phyloP scores from a whole-genome alignment of 2,797 vertebrate genomes.

The Periophthalmus magnuspinnatus region DNA sequence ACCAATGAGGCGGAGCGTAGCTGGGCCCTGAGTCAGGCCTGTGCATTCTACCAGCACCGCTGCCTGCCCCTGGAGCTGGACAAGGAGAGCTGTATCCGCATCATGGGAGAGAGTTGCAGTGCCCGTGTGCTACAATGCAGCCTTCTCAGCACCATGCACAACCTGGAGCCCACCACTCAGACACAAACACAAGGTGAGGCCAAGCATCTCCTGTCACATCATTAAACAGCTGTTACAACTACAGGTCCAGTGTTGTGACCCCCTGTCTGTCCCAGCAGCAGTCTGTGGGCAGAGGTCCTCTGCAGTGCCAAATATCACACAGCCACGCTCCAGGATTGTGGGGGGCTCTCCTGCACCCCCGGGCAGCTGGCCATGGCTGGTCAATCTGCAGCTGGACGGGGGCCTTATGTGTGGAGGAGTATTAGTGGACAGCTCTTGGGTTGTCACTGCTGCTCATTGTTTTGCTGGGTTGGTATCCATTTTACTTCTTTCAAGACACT shows the following conservation, averaged over 20 bases:
- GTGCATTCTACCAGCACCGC: slow-evolving; percentile 81
- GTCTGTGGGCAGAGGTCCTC: slow-evolving; percentile 83
- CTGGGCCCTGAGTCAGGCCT: slow-evolving; percentile 85
- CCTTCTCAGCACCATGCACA: slow-evolving; percentile 79
- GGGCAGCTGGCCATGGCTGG: slow-evolving; percentile 94
- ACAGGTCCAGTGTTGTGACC: slow-evolving; percentile 8
- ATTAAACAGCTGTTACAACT: not conserved
- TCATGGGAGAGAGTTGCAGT: slow-evolving; percentile 84
- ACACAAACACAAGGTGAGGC: slow-evolving; percentile 71
- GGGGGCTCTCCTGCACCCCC: slow-evolving; percentile 83
- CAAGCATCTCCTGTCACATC: too few relatives aligned
- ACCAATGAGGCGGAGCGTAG: slow-evolving; percentile 78
- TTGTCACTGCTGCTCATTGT: slow-evolving; percentile 93
- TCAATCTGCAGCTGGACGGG: slow-evolving; percentile 86
- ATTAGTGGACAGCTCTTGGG: slow-evolving; percentile 88
- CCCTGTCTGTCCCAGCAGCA: slow-evolving; percentile 62
- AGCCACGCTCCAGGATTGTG: slow-evolving; percentile 83
- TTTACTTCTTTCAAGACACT: not conserved
- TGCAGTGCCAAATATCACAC: slow-evolving; percentile 70
- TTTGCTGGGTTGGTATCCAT: slow-evolving; percentile 81
- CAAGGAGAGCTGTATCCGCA: slow-evolving; percentile 71
- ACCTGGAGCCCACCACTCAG: slow-evolving; percentile 74
- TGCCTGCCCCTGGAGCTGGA: slow-evolving; percentile 68
- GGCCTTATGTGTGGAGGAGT: slow-evolving; percentile 93
- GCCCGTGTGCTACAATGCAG: slow-evolving; percentile 81